Conservation (phyloP, 1,140 invertebrate species). For the Brachionus plicatilis region DNA sequence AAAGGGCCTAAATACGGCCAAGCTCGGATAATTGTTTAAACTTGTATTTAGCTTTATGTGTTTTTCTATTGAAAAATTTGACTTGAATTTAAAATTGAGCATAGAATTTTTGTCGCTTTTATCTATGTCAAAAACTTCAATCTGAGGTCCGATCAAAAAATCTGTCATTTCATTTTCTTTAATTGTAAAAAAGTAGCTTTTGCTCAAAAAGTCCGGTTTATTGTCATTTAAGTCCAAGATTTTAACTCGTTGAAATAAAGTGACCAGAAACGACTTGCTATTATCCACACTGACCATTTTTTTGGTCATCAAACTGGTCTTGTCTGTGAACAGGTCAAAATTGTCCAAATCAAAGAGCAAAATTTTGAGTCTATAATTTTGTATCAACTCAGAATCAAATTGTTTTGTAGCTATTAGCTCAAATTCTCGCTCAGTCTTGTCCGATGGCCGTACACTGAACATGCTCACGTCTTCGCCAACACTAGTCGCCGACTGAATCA, state of each 20-base stretch:
- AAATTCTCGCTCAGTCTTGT: not conserved
- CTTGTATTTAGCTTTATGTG: not conserved
- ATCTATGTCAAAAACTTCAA: constrained; percentile 28
- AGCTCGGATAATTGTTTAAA: not conserved
- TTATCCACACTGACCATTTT: not conserved
- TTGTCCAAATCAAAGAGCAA: not conserved
- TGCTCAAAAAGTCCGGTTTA: constrained; percentile 6
- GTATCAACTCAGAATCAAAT: not conserved
- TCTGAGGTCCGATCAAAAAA: not conserved
- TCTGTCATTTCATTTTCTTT: not conserved
- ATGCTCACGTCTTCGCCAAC: not conserved
- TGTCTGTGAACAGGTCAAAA: not conserved
- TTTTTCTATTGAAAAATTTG: not conserved
- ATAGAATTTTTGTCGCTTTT: constrained; percentile 1
- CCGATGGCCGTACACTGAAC: not conserved
- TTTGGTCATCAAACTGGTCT: not conserved
- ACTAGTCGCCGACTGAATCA: constrained; percentile 8
- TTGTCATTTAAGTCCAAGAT: constrained; percentile 33
- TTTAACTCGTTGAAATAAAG: not conserved
- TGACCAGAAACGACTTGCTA: not conserved
- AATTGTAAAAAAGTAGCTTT: not conserved
- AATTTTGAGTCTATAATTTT: constrained; percentile 27
- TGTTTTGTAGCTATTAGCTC: not conserved
- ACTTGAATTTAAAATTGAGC: constrained; percentile 7
- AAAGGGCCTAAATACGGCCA: not conserved